Evolutionary conservation across 2,797 vertebrate genomes (phyloP).

Genomic region (Phyllotis vaccarum): DNA sequence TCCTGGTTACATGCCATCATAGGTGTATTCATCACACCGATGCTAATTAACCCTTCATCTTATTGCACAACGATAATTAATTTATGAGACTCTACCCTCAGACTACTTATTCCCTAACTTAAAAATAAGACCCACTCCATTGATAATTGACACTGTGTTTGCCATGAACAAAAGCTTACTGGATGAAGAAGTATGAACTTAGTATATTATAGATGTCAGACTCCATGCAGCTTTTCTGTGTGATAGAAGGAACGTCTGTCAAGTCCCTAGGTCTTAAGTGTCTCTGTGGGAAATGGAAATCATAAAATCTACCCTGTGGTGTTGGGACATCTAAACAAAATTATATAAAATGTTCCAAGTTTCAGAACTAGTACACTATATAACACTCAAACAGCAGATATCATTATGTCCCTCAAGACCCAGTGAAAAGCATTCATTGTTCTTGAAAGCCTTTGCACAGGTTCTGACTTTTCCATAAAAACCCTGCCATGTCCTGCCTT

Average conservation of each 20-base stretch:
- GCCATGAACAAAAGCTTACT: neutral
- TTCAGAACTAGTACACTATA: neutral
- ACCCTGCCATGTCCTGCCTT: neutral
- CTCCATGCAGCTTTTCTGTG: neutral
- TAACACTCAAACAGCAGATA: neutral
- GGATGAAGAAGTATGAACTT: neutral
- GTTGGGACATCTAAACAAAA: conserved; percentile 41
- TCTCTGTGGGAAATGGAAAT: conserved; percentile 9
- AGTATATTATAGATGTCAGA: neutral
- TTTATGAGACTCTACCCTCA: neutral
- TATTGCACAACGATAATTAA: neutral
- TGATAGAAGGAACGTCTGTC: neutral
- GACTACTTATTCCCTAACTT: neutral
- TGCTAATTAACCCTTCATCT: neutral
- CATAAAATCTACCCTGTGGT: neutral
- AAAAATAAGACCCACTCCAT: neutral
- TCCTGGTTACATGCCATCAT: neutral
- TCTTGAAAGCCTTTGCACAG: neutral
- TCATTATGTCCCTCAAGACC: neutral
- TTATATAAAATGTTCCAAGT: neutral
- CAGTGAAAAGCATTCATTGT: neutral
- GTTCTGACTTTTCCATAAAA: neutral
- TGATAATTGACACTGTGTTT: neutral
- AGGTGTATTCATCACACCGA: neutral
- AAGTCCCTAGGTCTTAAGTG: neutral